Conservation (phyloP, 2,113 vertebrate genomes). For the Phalacrocorax aristotelis region DNA sequence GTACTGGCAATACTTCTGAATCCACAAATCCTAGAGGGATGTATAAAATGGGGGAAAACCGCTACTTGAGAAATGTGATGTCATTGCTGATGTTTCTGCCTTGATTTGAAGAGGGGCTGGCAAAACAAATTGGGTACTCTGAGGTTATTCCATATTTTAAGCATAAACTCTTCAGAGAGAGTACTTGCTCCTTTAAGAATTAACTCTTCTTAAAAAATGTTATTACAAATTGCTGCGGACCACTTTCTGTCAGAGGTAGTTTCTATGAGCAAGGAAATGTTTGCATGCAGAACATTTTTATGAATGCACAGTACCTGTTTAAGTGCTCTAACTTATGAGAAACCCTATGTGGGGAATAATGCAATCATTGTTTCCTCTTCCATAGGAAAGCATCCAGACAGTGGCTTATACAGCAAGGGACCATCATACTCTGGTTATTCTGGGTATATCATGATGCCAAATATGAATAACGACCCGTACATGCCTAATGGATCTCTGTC, state of each 20-base stretch:
- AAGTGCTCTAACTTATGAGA: not conserved
- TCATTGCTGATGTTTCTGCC: not conserved
- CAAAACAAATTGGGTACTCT: not conserved
- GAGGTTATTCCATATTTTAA: not conserved
- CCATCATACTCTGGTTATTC: conserved; percentile 91
- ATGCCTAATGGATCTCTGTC: conserved; percentile 98
- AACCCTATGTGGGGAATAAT: not conserved
- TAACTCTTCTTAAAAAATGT: not conserved
- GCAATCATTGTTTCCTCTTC: conserved; percentile 40
- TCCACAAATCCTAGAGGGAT: not conserved
- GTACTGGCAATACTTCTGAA: not conserved
- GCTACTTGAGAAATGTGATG: not conserved
- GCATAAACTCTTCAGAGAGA: not conserved
- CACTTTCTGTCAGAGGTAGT: not conserved
- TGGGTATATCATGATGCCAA: conserved; percentile 99
- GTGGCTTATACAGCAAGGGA: conserved; percentile 89
- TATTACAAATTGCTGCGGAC: not conserved
- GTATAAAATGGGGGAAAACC: not conserved
- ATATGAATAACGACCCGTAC: conserved; percentile 94
- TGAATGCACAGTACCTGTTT: not conserved
- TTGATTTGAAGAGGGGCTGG: not conserved
- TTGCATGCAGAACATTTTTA: not conserved
- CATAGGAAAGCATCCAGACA: conserved; percentile 89
- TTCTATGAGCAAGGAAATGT: not conserved
- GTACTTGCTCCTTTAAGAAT: not conserved